Percentiles rank a stretch among this genome's conserved stretches.
Conservation (phyloP, 2,888 invertebrate genomes). For the Platypus cylindrus region DNA sequence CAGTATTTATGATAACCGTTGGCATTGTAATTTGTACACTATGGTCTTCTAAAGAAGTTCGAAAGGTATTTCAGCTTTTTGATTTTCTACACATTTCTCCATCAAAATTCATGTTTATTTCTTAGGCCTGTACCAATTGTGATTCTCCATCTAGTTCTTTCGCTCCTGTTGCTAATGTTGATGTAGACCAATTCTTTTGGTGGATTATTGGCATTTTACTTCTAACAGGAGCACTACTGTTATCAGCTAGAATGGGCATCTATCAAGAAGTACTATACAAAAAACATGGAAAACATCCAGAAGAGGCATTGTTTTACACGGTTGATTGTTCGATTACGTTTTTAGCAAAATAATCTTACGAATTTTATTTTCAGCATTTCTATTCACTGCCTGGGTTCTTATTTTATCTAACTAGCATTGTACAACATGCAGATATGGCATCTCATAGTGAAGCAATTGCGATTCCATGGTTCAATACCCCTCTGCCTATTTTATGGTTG, state of each 20-base stretch:
- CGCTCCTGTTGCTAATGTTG: conserved; percentile 25
- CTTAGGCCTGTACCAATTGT: conserved; percentile 27
- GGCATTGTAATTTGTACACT: conserved; percentile 88
- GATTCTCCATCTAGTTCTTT: conserved; percentile 15
- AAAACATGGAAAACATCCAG: conserved; percentile 81
- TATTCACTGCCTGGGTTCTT: conserved; percentile 83
- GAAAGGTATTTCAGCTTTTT: conserved; percentile 22
- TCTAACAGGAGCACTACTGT: conserved; percentile 74
- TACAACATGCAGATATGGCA: conserved; percentile 61
- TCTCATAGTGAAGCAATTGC: conserved; percentile 45
- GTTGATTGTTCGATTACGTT: conserved; percentile 31
- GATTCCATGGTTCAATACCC: conserved; percentile 47
- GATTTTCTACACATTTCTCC: neutral
- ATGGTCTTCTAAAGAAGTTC: conserved; percentile 52
- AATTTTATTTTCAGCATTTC: conserved; percentile 52
- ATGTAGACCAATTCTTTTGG: conserved; percentile 48
- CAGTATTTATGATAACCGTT: conserved; percentile 84
- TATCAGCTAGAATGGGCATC: conserved; percentile 86
- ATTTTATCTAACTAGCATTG: conserved; percentile 63
- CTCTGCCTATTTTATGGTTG: conserved; percentile 61
- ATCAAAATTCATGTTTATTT: conserved; percentile 1
- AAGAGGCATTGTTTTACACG: conserved; percentile 76
- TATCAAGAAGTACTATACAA: conserved; percentile 82
- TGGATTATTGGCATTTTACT: conserved; percentile 63
- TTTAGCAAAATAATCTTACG: neutral